Evolutionary conservation across 2,888 invertebrate species (phyloP), one percentile per base, ranked within the genome.

Genomic region (Hermaeophaga mercurialis): DNA sequence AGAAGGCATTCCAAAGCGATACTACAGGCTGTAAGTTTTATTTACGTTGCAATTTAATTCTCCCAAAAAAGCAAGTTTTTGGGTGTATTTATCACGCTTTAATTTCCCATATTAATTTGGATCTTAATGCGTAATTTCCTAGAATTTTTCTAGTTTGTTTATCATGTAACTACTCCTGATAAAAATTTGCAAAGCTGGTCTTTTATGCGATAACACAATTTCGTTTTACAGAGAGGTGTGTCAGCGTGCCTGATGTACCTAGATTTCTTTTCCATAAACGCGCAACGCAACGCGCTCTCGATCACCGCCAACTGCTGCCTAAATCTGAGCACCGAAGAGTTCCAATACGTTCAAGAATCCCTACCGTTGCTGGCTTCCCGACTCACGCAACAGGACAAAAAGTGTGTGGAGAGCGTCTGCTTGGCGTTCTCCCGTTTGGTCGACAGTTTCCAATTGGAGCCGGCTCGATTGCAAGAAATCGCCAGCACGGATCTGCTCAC

Each of bases 221-320:
- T n/a, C n/a, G n/a, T n/a, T 54, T 78, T 80, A 53, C 79, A 94
- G 93, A 88, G 94, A 66, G 98, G 98, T 22, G 96, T 99, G 2
- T 89, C 94, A 3, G 94, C 98, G 1, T 97, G 97, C 76, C 85
- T 99, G 65, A 96, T 91, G 72, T 98, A 94, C 77, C 83, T 99
- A 75, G 99, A 99, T 77, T 99, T 99, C 84, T 99, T 99, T 82
- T 96, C 97, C 41, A 96, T 97, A 71, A 94, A 94, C 73, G 97
- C 98, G 9, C 99, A 99, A 80, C 87, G 98, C 26, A 92, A 96
- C 39, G 97, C 98, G 1, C 82, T 99, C 52, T 92, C 95, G 17
- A 94, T 98, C 66, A 96, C 97, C 0, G 96, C 98, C 54, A 99
- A 99, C 78, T 99, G 98, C 79, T 98, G 96, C 77, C 90, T 95